Evolutionary conservation across 2,113 vertebrate species (phyloP).

Genomic region (Sinocyclocheilus rhinocerous): DNA sequence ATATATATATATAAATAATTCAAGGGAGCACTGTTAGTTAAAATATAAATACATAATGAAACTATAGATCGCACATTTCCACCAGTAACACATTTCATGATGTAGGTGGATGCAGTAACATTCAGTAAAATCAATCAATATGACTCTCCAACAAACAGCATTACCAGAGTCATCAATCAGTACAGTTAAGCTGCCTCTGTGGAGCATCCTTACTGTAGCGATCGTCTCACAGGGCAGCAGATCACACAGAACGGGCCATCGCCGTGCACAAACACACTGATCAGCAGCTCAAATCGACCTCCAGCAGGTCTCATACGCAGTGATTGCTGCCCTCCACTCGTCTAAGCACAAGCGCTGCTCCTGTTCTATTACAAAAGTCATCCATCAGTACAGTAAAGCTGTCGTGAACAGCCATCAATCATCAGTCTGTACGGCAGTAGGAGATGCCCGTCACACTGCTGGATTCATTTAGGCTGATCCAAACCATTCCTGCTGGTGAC

Average conservation of each 20-base stretch:
- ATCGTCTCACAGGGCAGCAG: background rate
- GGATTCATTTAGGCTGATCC: slow-evolving; percentile 36
- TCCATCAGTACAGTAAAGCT: slow-evolving; percentile 55
- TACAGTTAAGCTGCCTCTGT: background rate
- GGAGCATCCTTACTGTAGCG: background rate
- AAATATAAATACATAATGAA: background rate
- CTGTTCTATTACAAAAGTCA: slow-evolving; percentile 42
- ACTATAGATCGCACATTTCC: background rate
- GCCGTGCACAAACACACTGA: background rate
- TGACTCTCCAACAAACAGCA: background rate
- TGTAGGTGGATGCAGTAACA: background rate
- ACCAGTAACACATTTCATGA: background rate
- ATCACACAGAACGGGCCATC: background rate
- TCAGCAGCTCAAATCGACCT: background rate
- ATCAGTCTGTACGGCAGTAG: slow-evolving; percentile 33
- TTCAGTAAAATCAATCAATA: background rate
- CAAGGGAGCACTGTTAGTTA: too few species aligned
- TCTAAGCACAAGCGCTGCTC: slow-evolving; percentile 8
- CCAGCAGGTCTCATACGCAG: background rate
- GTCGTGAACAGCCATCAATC: slow-evolving; percentile 33
- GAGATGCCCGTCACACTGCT: slow-evolving; percentile 34
- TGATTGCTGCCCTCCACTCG: slow-evolving; percentile 10
- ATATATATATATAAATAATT: too few species aligned
- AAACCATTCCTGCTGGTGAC: slow-evolving; percentile 41
- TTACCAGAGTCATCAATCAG: background rate